Evolutionary conservation across 2,797 vertebrate genomes (phyloP).

Genomic region (Cirrhinus mrigala): DNA sequence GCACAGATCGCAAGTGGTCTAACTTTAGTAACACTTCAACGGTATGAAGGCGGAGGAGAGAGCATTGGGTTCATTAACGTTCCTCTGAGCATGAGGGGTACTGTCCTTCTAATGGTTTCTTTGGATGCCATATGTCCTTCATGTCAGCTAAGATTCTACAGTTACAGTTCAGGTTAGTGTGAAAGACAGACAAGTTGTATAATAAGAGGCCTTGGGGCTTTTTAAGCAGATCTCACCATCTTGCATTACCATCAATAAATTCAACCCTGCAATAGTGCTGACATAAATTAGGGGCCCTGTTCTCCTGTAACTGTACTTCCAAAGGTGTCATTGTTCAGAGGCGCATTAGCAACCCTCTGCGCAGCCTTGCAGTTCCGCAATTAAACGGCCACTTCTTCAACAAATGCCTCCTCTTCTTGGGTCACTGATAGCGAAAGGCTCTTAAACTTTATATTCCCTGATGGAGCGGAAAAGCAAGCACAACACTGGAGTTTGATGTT

Average conservation of each 20-base stretch:
- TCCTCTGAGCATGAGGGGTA: slow-evolving; percentile 32
- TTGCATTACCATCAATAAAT: slow-evolving; percentile 82
- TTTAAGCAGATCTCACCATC: slow-evolving; percentile 77
- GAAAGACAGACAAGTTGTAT: slow-evolving; percentile 80
- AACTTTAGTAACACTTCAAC: slow-evolving; percentile 62
- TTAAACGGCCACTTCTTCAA: slow-evolving; percentile 68
- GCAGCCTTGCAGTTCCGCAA: slow-evolving; percentile 62
- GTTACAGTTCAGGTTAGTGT: slow-evolving; percentile 77
- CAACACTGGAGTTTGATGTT: slow-evolving; percentile 63
- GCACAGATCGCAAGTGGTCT: slow-evolving; percentile 42
- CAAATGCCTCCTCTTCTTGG: slow-evolving; percentile 69
- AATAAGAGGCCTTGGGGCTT: slow-evolving; percentile 70
- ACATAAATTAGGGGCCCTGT: slow-evolving; percentile 78
- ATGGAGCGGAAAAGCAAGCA: slow-evolving; percentile 69
- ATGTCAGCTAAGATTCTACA: slow-evolving; percentile 76
- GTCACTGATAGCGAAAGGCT: slow-evolving; percentile 77
- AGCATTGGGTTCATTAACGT: slow-evolving; percentile 44
- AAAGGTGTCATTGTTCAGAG: slow-evolving; percentile 63
- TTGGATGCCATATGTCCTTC: slow-evolving; percentile 78
- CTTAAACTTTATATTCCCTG: slow-evolving; percentile 77
- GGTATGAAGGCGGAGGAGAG: slow-evolving; percentile 59
- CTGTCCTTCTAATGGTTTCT: slow-evolving; percentile 72
- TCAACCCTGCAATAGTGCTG: slow-evolving; percentile 73
- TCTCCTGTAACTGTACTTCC: slow-evolving; percentile 59
- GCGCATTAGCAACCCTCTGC: slow-evolving; percentile 44